Percentiles rank a stretch among this genome's conserved stretches.
Evolutionary conservation across 2,888 invertebrate species (phyloP).

Genomic region (Darwinula stevensoni): DNA sequence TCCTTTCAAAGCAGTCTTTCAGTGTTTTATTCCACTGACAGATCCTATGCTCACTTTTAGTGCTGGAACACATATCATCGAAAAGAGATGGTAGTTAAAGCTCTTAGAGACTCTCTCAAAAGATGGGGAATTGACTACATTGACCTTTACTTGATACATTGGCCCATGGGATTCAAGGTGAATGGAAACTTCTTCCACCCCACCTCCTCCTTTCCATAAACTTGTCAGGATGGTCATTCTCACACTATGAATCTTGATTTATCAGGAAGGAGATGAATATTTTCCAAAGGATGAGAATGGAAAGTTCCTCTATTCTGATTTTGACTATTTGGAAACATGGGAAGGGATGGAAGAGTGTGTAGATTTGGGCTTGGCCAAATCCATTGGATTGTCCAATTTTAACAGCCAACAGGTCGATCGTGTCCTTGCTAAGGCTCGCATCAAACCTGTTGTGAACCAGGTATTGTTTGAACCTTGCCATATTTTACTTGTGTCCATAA

Average conservation of each 20-base stretch:
- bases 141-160: conserved; percentile 68
- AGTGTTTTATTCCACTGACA: too few relatives aligned
- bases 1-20: too few relatives aligned
- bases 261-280: conserved; percentile 31
- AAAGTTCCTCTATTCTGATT: conserved; percentile 28
- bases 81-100: too few relatives aligned
- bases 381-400: conserved; percentile 8
- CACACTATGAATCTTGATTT: too few relatives aligned
- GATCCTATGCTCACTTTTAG: too few relatives aligned
- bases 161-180: conserved; percentile 61
- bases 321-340: conserved; percentile 27
- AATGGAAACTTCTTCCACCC: too few relatives aligned
- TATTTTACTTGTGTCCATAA: too few relatives aligned
- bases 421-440: not conserved
- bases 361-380: conserved; percentile 4
- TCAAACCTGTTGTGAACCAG: conserved; percentile 4
- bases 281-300: conserved; percentile 30
- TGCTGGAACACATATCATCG: too few relatives aligned
- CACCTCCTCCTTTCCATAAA: too few relatives aligned
- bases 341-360: conserved; percentile 6
- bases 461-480: too few relatives aligned
- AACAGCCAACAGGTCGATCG: conserved; percentile 10
- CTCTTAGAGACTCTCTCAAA: too few relatives aligned
- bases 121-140: too few relatives aligned
- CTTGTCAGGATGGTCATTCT: conserved; percentile 12